Evolutionary conservation across 2,113 vertebrate species (phyloP).

Genomic region (Mesembrinibis cayennensis): DNA sequence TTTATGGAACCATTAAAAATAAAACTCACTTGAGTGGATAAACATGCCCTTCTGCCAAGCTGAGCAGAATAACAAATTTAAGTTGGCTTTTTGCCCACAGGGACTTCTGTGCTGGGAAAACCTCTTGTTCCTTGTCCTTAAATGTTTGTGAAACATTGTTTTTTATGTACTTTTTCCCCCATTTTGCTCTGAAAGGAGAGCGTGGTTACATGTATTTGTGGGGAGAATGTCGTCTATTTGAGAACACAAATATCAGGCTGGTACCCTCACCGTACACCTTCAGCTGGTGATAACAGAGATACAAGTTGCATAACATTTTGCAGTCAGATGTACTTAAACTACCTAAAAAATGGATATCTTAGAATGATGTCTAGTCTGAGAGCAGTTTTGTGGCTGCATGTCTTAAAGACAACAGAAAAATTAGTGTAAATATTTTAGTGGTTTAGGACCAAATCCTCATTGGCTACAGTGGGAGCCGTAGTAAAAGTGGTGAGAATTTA

Average conservation of each 20-base stretch:
- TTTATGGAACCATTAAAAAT: conserved; percentile 7
- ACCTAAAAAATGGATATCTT: not conserved
- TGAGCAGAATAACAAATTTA: conserved; percentile 36
- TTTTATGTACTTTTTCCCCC: not conserved
- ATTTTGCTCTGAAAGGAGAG: not conserved
- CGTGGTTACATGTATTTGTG: not conserved
- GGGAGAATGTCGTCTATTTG: not conserved
- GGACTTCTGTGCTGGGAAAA: conserved; percentile 26
- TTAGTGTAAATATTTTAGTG: not conserved
- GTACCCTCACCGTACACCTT: not conserved
- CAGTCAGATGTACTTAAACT: not conserved
- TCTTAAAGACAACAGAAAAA: not conserved
- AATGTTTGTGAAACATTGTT: not conserved
- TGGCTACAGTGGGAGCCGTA: not conserved
- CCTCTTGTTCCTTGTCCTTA: conserved; percentile 11
- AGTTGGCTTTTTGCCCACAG: conserved; percentile 5
- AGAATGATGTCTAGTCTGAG: not conserved
- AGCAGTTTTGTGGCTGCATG: not conserved
- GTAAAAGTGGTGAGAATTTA: not conserved
- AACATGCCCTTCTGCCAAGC: conserved; percentile 45
- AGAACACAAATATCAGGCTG: not conserved
- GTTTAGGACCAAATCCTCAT: not conserved
- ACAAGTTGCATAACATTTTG: not conserved
- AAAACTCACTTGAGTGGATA: conserved; percentile 33
- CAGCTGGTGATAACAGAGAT: not conserved